Base-by-base conservation (phyloP, 2,888 invertebrate species). In the Elmis aenea region DNA sequence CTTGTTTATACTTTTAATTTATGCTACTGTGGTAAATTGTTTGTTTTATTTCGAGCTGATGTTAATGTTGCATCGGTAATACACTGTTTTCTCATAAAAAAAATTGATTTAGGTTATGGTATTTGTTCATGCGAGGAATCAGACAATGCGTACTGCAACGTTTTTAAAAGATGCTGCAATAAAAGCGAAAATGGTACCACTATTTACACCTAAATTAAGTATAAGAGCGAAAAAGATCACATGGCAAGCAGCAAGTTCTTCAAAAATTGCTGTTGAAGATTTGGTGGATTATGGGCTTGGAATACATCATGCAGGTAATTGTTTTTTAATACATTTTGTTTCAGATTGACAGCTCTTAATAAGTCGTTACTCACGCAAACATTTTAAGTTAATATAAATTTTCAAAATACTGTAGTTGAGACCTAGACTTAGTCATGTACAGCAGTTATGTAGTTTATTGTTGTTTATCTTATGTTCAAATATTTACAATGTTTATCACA, bases 61-160 rank as follows among this genome's bases (percentile, higher is more conserved):
- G n/a, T n/a, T n/a, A n/a, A n/a, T n/a, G n/a, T n/a, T n/a, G n/a
- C n/a, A n/a, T n/a, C n/a, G n/a, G n/a, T n/a, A n/a, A n/a, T n/a
- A n/a, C n/a, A n/a, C n/a, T n/a, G n/a, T n/a, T n/a, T n/a, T n/a
- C n/a, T n/a, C n/a, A n/a, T n/a, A n/a, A n/a, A n/a, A n/a, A n/a
- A n/a, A n/a, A n/a, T n/a, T n/a, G n/a, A n/a, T n/a, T 29, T 42
- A 64, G 62, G 64, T 91, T 0, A 94, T 99, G 92, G 92, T 99
- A 1, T 99, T 99, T 67, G 97, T 99, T 0, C 97, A 99, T 67
- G 94, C 97, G 0, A 78, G 99, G 13, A 97, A 96, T 72, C 92
- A 94, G 5, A 99, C 99, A 0, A 83, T 89, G 16, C 77, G 85
- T 33, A 90, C 92, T 0, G 97, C 96, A 0, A 83, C 82, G 53